Evolutionary conservation across 2,797 vertebrate species (phyloP), one percentile per base, ranked within the genome.

Genomic region (Thripadectes ignobilis): DNA sequence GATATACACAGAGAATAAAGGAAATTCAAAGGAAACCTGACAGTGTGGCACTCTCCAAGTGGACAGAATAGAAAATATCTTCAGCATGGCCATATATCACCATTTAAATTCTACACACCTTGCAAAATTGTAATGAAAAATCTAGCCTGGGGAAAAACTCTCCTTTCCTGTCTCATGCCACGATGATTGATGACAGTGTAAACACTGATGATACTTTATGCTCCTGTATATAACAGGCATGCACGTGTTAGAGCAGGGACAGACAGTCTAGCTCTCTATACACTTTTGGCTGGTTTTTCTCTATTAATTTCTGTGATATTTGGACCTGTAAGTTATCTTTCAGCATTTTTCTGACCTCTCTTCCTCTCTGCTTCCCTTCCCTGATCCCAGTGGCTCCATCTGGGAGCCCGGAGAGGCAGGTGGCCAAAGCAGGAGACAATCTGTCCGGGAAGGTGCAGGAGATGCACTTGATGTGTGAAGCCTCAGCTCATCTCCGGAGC

Each of bases 401-500:
- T 62, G 90, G 85, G 66, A 84, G 48, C 69, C n/a, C 0, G 0
- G 21, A 34, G 73, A 62, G 32, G 72, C 74, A 30, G 90, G 82
- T 78, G 80, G 84, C 68, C 69, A 38, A 41, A 34, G 87, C 54
- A 18, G 57, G 61, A 77, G 84, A n/a, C 65, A 19, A 61, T 39
- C 54, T 73, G 75, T 46, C 39, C 1, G 39, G 87, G 71, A 95
- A 75, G 91, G 93, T 85, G 92, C 54, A 55, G 0, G 16, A 68
- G 93, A 21, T 54, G 79, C 59, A 24, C 32, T 46, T 73, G 81
- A 61, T 83, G 57, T 83, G 49, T 77, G 79, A 76, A 68, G 87
- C 8, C 89, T 72, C 91, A 95, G 87, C 91, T 91, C 91, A 92
- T 96, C 95, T 94, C 95, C 57, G 19, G 92, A 96, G 79, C 43